Conservation (phyloP, 1,140 invertebrate genomes). For the Drosophila triauraria region DNA sequence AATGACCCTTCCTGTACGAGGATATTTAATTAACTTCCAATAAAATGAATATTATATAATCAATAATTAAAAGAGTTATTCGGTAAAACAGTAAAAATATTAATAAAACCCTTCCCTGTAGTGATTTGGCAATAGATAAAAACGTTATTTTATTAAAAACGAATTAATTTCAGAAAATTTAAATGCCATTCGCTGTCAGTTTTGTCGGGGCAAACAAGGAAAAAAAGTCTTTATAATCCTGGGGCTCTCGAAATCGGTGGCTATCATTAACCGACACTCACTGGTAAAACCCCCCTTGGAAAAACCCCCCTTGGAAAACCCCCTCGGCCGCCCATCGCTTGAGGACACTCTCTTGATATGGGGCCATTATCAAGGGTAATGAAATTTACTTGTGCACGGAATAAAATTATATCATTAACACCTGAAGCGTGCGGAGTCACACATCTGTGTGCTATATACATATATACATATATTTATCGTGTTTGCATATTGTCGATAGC, state of each 20-base stretch:
- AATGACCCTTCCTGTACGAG: background rate
- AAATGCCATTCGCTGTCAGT: conserved; percentile 14
- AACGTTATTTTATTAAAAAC: background rate
- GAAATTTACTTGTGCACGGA: conserved; percentile 77
- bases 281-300: too few species aligned
- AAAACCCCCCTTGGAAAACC: too few species aligned
- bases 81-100: too few species aligned
- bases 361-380: conserved; percentile 75
- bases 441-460: conserved; percentile 8
- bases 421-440: conserved; percentile 63
- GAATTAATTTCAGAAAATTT: conserved; percentile 14
- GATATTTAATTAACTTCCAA: background rate
- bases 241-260: conserved; percentile 32
- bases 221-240: conserved; percentile 38
- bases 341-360: conserved; percentile 34
- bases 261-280: conserved; percentile 44
- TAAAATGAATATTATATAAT: background rate
- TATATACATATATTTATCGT: background rate
- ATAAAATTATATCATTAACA: conserved; percentile 80
- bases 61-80: background rate
- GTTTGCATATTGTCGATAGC: conserved; percentile 27
- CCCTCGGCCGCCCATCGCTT: conserved; percentile 2
- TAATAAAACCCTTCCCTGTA: background rate
- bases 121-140: background rate
- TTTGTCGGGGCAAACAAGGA: conserved; percentile 17